phyloP scores from a whole-genome alignment of 2,888 invertebrate species.

The Meiosimyza decipiens region DNA sequence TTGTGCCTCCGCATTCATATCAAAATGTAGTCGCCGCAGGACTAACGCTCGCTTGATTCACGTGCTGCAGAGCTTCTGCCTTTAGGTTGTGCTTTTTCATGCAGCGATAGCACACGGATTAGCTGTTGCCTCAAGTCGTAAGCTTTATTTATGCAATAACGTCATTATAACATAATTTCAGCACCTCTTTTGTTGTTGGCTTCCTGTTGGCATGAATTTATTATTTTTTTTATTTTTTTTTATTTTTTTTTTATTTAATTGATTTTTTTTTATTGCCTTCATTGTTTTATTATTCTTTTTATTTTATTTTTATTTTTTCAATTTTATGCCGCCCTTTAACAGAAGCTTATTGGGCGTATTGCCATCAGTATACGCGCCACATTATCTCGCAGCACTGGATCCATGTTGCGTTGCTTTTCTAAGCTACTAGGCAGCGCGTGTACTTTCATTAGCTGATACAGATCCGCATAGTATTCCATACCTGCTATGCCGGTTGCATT shows the following conservation, averaged over 20 bases:
- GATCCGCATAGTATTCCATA: constrained; percentile 76
- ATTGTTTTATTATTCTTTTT: too few species aligned
- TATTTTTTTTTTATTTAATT: constrained; percentile 19
- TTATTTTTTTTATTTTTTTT: constrained; percentile 19
- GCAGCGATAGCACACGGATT: too few species aligned
- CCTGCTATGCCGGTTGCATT: constrained; percentile 66
- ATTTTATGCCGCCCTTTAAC: constrained; percentile 48
- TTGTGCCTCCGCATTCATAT: not conserved
- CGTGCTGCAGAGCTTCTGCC: too few species aligned
- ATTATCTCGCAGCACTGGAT: constrained; percentile 64
- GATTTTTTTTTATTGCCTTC: constrained; percentile 5
- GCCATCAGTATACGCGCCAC: constrained; percentile 61
- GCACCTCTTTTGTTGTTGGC: not conserved
- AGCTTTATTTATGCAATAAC: not conserved
- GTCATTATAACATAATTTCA: not conserved
- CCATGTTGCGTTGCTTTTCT: constrained; percentile 61
- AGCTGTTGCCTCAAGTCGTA: too few species aligned
- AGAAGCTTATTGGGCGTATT: constrained; percentile 65
- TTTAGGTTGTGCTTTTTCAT: too few species aligned
- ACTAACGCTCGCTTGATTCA: too few species aligned
- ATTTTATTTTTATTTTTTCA: not conserved
- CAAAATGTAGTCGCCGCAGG: too few species aligned
- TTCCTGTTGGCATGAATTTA: constrained; percentile 5
- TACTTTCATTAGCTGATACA: constrained; percentile 76
- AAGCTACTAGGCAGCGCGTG: constrained; percentile 66